Evolutionary conservation across 2,113 vertebrate species (phyloP).

Genomic region (Myiozetetes cayanensis): DNA sequence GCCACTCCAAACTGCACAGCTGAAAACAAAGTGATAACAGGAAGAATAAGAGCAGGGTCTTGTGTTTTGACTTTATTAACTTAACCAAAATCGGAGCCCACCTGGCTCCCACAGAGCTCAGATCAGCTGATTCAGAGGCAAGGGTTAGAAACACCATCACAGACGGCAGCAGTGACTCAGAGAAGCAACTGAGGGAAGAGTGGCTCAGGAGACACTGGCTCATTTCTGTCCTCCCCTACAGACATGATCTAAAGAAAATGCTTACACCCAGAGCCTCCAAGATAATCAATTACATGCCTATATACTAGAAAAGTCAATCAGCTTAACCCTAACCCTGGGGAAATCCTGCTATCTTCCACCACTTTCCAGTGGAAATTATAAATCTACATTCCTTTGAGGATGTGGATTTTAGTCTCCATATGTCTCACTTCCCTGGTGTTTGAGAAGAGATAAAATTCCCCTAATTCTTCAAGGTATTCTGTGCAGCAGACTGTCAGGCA

Average conservation of each 20-base stretch:
- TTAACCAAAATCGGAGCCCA: neutral
- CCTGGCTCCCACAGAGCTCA: neutral
- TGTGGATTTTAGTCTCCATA: neutral
- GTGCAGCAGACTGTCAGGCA: neutral
- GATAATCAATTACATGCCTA: conserved; percentile 44
- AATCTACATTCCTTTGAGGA: conserved; percentile 37
- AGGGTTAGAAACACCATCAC: neutral
- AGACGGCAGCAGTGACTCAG: neutral
- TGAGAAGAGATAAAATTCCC: conserved; percentile 8
- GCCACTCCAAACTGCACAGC: neutral
- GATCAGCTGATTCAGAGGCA: neutral
- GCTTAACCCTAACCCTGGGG: conserved; percentile 36
- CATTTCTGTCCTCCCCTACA: neutral
- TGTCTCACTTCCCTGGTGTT: neutral
- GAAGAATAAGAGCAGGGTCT: neutral
- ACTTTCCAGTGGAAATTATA: conserved; percentile 29
- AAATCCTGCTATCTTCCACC: conserved; percentile 31
- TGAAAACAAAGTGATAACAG: neutral
- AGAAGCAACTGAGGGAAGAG: neutral
- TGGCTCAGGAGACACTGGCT: neutral
- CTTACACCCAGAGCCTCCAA: neutral
- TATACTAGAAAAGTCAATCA: conserved; percentile 53
- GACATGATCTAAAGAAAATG: neutral
- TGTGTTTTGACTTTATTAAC: neutral
- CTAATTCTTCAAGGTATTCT: conserved; percentile 3